phyloP scores from a whole-genome alignment of 1,140 invertebrate species.

The Leguminivora glycinivorella region DNA sequence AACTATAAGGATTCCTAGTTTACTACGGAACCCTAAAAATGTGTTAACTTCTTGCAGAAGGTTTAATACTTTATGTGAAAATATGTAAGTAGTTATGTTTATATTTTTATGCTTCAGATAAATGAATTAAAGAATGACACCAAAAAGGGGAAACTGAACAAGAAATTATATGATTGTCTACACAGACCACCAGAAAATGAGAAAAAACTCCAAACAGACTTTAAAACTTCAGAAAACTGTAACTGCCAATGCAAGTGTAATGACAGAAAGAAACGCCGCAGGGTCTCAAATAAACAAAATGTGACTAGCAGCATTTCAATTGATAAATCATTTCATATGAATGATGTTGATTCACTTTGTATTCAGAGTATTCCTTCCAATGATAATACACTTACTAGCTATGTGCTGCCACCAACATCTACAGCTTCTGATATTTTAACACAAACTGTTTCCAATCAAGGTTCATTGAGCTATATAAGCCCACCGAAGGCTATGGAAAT shows the following conservation, averaged over 20 bases:
- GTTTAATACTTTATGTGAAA: too few relatives aligned
- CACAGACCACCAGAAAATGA: conserved; percentile 60
- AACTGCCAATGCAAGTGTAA: conserved; percentile 59
- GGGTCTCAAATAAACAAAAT: conserved; percentile 12
- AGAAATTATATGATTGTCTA: conserved; percentile 59
- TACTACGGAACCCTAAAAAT: too few relatives aligned
- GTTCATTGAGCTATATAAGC: conserved; percentile 12
- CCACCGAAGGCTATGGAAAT: conserved; percentile 37
- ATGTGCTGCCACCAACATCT: background rate
- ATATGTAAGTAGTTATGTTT: too few relatives aligned
- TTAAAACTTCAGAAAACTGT: conserved; percentile 43
- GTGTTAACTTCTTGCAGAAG: too few relatives aligned
- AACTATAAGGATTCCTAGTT: too few relatives aligned
- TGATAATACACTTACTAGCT: background rate
- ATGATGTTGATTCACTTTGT: background rate
- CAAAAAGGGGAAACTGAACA: conserved; percentile 57
- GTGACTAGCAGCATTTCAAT: background rate
- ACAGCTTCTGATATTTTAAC: background rate
- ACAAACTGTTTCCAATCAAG: conserved; percentile 3
- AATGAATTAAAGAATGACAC: conserved; percentile 65
- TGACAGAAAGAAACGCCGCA: conserved; percentile 51
- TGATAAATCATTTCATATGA: background rate
- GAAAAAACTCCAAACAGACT: conserved; percentile 62
- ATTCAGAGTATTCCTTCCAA: background rate
- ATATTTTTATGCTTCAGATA: conserved; percentile 47